Evolutionary conservation across 2,888 invertebrate genomes (phyloP), one percentile per base, ranked within the genome.

Genomic region (Vannuccia rotundouncinata): DNA sequence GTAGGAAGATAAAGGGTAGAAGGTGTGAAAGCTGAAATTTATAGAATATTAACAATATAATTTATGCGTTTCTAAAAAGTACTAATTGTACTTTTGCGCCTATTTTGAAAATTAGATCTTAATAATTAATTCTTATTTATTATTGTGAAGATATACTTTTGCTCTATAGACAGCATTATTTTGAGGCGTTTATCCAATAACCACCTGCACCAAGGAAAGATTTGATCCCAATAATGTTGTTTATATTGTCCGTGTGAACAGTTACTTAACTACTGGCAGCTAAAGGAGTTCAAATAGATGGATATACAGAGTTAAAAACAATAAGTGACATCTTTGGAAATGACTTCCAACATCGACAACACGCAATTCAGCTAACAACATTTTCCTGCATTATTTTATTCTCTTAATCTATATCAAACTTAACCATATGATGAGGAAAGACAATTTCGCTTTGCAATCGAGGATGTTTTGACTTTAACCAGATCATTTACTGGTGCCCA

Each of bases 221-320:
- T 66, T 66, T 66, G 66, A 66, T 66, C 25, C 13, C 13, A 5
- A 66, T 5, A n/a, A n/a, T n/a, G n/a, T n/a, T n/a, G n/a, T n/a
- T 17, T 66, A 22, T 66, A 66, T 22, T 66, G 66, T 66, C 66
- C 13, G 66, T 66, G 66, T 66, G 66, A 66, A 66, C 66, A 66
- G 66, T 5, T 66, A n/a, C 10, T 66, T n/a, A n/a, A 2, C 66
- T 66, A 66, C 13, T 66, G 66, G 66, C 10, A 66, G 66, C 66
- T 66, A 66, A 66, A 66, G 10, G 66, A 66, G 25, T 66, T 5
- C 25, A 5, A 66, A 66, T 66, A n/a, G 25, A 66, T 66, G 25
- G 66, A 66, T n/a, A 17, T 66, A 22, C 66, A 27, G 17, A 66
- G 66, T 66, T 66, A 22, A 66, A 66, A 66, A 66, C 66, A 5